Evolutionary conservation across 2,797 vertebrate genomes (phyloP).

Genomic region (Urocyon cinereoargenteus): DNA sequence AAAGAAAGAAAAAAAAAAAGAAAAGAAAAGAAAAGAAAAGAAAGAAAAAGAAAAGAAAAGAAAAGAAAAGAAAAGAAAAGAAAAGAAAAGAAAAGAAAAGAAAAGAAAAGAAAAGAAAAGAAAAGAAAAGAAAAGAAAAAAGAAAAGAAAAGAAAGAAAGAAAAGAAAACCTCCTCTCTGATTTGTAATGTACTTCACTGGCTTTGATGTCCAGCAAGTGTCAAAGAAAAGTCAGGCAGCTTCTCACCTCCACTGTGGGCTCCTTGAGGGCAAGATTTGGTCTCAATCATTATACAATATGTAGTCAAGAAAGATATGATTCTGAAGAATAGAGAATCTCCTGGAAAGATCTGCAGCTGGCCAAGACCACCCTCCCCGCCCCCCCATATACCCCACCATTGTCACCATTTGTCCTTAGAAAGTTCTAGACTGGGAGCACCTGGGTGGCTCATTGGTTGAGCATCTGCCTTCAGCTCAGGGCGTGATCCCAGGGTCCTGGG

Average conservation of each 20-base stretch:
- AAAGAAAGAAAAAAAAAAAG: too few species aligned
- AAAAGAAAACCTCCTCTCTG: not conserved
- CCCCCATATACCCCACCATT: not conserved
- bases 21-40: too few species aligned
- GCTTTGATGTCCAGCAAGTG: not conserved
- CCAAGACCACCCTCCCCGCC: not conserved
- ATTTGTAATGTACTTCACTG: not conserved
- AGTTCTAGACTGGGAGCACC: too few species aligned
- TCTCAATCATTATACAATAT: not conserved
- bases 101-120: rapidly evolving
- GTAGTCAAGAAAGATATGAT: not conserved
- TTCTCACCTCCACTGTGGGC: not conserved
- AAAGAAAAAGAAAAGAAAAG: too few species aligned
- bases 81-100: too few species aligned
- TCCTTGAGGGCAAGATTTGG: not conserved
- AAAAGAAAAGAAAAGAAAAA: not conserved
- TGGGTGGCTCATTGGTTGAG: too few species aligned
- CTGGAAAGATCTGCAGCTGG: not conserved
- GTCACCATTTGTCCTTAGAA: not conserved
- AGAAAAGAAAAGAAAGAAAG: not conserved
- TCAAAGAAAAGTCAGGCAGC: not conserved
- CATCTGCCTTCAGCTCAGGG: too few species aligned
- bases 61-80: too few species aligned
- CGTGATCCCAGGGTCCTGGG: too few species aligned
- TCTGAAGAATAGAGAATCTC: not conserved